A percentile compares a stretch with the other conserved stretches of the same genome.
phyloP scores from a whole-genome alignment of 2,888 invertebrate genomes.

The Catocala nupta region DNA sequence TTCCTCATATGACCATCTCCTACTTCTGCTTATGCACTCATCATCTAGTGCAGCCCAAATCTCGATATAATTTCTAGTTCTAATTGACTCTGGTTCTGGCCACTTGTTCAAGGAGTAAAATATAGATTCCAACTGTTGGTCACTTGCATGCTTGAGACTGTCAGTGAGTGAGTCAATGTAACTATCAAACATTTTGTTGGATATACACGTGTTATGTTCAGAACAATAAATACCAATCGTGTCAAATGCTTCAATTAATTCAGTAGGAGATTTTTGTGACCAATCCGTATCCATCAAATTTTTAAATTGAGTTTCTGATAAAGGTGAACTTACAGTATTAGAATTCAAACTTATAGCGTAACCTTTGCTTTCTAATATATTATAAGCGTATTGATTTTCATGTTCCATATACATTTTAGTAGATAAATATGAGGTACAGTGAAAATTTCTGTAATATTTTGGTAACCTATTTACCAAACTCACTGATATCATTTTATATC shows the following conservation, averaged over 20 bases:
- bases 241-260: constrained; percentile 69
- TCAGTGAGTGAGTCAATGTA: constrained; percentile 81
- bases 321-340: constrained; percentile 18
- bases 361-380: constrained; percentile 72
- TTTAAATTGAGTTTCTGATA: constrained; percentile 61
- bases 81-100: constrained; percentile 82
- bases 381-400: constrained; percentile 79
- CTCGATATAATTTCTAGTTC: constrained; percentile 88
- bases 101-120: constrained; percentile 83
- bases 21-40: constrained; percentile 83
- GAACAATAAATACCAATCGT: constrained; percentile 69
- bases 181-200: constrained; percentile 72
- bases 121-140: constrained; percentile 86
- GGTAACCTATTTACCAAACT: constrained; percentile 33
- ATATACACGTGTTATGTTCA: constrained; percentile 69
- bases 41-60: constrained; percentile 91
- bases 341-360: constrained; percentile 61
- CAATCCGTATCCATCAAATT: constrained; percentile 63
- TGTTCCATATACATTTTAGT: constrained; percentile 74
- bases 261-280: constrained; percentile 58
- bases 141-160: constrained; percentile 84
- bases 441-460: constrained; percentile 53
- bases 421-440: constrained; percentile 53
- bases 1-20: constrained; percentile 84
- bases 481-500: constrained; percentile 22